Evolutionary conservation across 2,113 vertebrate genomes (phyloP).

Genomic region (Oreochromis niloticus): DNA sequence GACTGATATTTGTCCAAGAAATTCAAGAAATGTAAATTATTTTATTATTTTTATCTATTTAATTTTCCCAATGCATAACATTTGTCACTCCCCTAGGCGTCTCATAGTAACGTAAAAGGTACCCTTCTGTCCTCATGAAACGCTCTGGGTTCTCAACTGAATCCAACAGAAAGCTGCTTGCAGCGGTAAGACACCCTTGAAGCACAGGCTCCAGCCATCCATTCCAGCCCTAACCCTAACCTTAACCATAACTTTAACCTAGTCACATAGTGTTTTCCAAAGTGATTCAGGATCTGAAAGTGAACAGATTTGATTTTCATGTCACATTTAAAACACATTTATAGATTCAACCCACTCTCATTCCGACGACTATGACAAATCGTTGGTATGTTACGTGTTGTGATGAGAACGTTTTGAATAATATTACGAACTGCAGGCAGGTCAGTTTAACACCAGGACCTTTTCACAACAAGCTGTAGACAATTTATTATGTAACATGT

Average conservation of each 20-base stretch:
- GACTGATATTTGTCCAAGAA: background rate
- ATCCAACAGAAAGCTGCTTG: background rate
- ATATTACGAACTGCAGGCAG: background rate
- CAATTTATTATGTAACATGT: background rate
- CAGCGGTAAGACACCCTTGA: background rate
- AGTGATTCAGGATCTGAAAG: background rate
- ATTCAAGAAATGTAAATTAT: background rate
- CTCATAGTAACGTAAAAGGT: accelerated
- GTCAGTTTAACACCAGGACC: background rate
- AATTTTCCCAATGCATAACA: background rate
- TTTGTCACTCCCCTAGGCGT: background rate
- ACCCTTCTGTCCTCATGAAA: background rate
- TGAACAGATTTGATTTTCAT: background rate
- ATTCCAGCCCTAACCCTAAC: background rate
- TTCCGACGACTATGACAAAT: accelerated
- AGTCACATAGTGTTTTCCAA: background rate
- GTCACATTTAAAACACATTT: background rate
- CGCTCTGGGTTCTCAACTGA: accelerated
- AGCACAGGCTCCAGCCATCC: background rate
- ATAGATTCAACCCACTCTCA: background rate
- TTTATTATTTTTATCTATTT: background rate
- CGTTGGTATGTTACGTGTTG: accelerated
- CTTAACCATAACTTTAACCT: background rate
- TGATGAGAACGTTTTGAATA: background rate
- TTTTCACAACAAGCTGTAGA: background rate